Percentiles rank a stretch among this genome's conserved stretches.
Conservation (phyloP, 2,113 vertebrate species). For the Thamnophis sirtalis region DNA sequence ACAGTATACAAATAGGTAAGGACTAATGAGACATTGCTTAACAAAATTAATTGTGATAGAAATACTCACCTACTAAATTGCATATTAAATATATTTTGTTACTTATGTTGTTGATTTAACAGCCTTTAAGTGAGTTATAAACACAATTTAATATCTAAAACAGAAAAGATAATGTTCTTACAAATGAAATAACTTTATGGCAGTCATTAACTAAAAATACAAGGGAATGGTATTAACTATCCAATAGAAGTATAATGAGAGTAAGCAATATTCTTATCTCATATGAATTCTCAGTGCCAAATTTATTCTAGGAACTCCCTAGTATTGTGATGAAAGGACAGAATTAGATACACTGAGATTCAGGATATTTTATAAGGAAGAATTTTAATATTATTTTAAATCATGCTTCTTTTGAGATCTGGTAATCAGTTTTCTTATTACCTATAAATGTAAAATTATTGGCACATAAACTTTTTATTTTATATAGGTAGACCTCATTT, state of each 20-base stretch:
- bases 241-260: neutral
- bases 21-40: neutral
- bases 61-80: neutral
- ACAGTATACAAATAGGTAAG: neutral
- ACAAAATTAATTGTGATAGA: neutral
- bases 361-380: neutral
- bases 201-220: neutral
- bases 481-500: neutral
- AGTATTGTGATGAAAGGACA: neutral
- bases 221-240: neutral
- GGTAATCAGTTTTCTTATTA: neutral
- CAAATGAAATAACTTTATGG: neutral
- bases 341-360: neutral
- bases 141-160: neutral
- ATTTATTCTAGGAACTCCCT: neutral
- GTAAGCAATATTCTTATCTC: neutral
- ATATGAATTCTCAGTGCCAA: neutral
- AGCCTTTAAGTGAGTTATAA: neutral
- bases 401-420: neutral
- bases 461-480: neutral
- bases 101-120: neutral
- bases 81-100: neutral
- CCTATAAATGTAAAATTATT: neutral
- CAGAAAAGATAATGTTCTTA: neutral
- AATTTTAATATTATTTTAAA: neutral